Percentiles rank a stretch among this genome's conserved stretches.
These are phyloP conservation scores for Leptopilina clavipes DNA, from an alignment of 1,140 invertebrate species.

Conservation along the genomic window DNA sequence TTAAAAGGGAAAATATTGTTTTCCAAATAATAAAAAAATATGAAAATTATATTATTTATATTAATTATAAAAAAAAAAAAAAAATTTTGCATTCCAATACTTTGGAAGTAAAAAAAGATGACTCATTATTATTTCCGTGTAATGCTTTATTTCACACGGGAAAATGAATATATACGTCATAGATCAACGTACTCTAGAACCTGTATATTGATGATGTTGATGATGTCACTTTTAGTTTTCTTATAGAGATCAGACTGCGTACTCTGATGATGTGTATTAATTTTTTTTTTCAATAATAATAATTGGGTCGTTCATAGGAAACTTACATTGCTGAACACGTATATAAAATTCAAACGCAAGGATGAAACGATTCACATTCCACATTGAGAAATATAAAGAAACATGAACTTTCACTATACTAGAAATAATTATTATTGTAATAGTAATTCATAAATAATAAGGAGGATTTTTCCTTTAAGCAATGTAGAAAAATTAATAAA, in stretches of 20 bases:
- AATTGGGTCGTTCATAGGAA: slow-evolving; percentile 12
- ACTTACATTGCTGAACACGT: background rate
- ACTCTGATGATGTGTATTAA: slow-evolving; percentile 17
- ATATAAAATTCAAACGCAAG: background rate
- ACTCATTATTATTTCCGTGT: slow-evolving; percentile 28
- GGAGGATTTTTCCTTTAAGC: background rate
- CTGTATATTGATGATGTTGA: slow-evolving; percentile 15
- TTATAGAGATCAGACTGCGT: slow-evolving; percentile 10
- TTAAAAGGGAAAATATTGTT: too few species aligned
- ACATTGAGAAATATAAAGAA: background rate
- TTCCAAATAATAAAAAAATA: too few species aligned
- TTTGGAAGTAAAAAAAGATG: background rate
- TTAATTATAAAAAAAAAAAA: background rate
- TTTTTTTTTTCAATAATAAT: slow-evolving; percentile 3
- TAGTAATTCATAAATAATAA: background rate
- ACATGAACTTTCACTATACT: background rate
- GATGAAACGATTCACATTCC: slow-evolving; percentile 20
- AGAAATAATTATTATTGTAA: background rate
- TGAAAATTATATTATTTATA: too few species aligned
- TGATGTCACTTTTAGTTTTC: slow-evolving; percentile 10
- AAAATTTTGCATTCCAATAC: background rate
- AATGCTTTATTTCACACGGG: slow-evolving; percentile 20
- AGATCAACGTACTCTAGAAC: slow-evolving; percentile 20
- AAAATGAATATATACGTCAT: slow-evolving; percentile 11
- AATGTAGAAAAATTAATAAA: background rate